Evolutionary conservation across 2,888 invertebrate genomes (phyloP), one percentile per base, ranked within the genome.

Genomic region (Pyrrhosoma nymphula): DNA sequence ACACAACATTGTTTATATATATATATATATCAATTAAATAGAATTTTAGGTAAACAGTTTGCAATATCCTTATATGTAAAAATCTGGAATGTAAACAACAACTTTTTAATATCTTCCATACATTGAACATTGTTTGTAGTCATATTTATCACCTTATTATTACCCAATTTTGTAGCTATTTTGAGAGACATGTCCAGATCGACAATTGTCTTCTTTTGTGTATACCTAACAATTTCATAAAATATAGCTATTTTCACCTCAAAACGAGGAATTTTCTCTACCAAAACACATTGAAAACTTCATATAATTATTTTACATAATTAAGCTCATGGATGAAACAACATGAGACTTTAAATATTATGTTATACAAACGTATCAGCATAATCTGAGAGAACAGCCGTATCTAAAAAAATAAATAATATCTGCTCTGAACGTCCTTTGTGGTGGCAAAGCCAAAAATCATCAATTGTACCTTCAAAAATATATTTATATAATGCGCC

Each of bases 321-420:
- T 69, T 93, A 93, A 47, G 69, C 93, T 93, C 93, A 93, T 93
- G 69, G 69, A 39, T 69, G 6, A 69, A 93, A 55, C 20, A 39
- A 93, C 69, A 93, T 93, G 93, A 93, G 93, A 93, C 93, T 93
- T 93, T 23, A 93, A 20, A 75, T 75, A 69, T 69, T 69, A 18
- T 55, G 35, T 69, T 30, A 69, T 93, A 93, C 23, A 93, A 93
- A 93, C 47, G 14, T 93, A 35, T 60, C 47, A 47, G n/a, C 89
- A 93, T 23, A 69, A 75, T 60, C 47, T 55, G 69, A 60, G 93
- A 69, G 69, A 93, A 93, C 47, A 93, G 75, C 93, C 39, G 69
- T 93, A 39, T 93, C 63, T 93, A 93, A 93, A 93, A 93, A 93
- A 93, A 93, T 93, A 69, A 93, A 93, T 69, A 93, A 91, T 91